These are phyloP conservation scores for Proterorhinus semilunaris DNA, from an alignment of 2,113 vertebrate species.

Conservation along the genomic window DNA sequence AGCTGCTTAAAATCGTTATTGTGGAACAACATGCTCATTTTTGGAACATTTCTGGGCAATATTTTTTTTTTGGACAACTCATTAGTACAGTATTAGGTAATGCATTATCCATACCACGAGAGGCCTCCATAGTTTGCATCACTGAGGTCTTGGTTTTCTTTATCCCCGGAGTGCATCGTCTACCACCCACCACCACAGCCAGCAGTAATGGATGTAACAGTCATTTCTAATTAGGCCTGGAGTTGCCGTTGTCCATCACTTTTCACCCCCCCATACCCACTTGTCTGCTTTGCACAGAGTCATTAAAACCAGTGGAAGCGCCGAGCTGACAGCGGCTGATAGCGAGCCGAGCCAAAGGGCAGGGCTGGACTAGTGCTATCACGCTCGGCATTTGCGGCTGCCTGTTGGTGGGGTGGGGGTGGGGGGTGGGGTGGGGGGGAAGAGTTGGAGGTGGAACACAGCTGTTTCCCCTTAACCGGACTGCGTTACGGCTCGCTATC, in stretches of 20 bases:
- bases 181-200: constrained; percentile 9
- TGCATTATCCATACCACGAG: too few relatives aligned
- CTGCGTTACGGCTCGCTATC: constrained; percentile 14
- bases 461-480: constrained; percentile 45
- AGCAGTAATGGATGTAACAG: constrained; percentile 5
- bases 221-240: constrained; percentile 19
- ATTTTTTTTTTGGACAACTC: too few relatives aligned
- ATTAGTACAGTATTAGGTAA: too few relatives aligned
- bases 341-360: constrained; percentile 27
- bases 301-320: constrained; percentile 4
- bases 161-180: constrained; percentile 8
- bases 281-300: constrained; percentile 2
- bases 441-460: constrained; percentile 34
- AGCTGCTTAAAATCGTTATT: too few relatives aligned
- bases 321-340: constrained; percentile 20
- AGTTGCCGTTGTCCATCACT: constrained; percentile 13
- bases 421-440: constrained; percentile 40
- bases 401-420: constrained; percentile 43
- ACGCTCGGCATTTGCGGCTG: constrained; percentile 29
- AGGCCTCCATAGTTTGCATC: too few relatives aligned
- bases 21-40: too few relatives aligned
- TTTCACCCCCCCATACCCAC: not conserved
- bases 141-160: too few relatives aligned
- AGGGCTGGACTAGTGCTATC: constrained; percentile 35
- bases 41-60: too few relatives aligned